Base-by-base conservation (phyloP, 2,888 invertebrate genomes). In the Cloeon dipterum region DNA sequence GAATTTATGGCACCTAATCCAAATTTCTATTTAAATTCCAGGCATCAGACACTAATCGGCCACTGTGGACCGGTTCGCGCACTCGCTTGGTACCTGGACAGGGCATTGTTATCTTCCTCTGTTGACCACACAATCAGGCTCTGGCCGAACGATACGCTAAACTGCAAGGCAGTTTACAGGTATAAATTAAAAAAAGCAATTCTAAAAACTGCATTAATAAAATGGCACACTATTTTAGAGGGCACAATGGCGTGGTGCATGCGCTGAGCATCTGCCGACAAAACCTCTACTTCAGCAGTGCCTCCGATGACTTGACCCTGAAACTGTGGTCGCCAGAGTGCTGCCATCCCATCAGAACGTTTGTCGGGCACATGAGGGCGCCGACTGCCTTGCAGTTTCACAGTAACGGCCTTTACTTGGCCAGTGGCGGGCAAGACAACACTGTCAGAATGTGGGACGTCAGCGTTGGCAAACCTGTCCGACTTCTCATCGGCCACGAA, bases 321-420 rank as follows among this genome's bases (percentile, higher is more conserved):
- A 70, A 78, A 48, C 58, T 88, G 20, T 88, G 86, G 86, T 67
- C 69, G 14, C 58, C 76, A 40, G 85, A 86, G 50, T 68, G 77
- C 46, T 76, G 77, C 20, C 77, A 75, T 52, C 81, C 83, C 7
- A 61, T 89, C 2, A 64, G 89, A 45, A 69, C 83, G 42, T 85
- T 85, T 55, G 74, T 77, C 25, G 93, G 91, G 2, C 93, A 94
- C 53, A 74, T 73, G 37, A 69, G 77, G 51, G 82, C 88, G 60
- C 76, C 93, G 17, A 83, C 86, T 52, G 82, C 75, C 51, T 66
- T 83, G n/a, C 73, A 74, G 49, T 89, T 93, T 59, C 93, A 93
- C 60, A 86, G 89, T 1, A 93, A 89, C 57, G 76, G 79, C 45
- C 70, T 74, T 46, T 91, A 93, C 54, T 52, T 91, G 45, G 88